These are phyloP conservation scores for Pyrgilauda ruficollis DNA, from an alignment of 2,113 vertebrate species.

Conservation along the genomic window DNA sequence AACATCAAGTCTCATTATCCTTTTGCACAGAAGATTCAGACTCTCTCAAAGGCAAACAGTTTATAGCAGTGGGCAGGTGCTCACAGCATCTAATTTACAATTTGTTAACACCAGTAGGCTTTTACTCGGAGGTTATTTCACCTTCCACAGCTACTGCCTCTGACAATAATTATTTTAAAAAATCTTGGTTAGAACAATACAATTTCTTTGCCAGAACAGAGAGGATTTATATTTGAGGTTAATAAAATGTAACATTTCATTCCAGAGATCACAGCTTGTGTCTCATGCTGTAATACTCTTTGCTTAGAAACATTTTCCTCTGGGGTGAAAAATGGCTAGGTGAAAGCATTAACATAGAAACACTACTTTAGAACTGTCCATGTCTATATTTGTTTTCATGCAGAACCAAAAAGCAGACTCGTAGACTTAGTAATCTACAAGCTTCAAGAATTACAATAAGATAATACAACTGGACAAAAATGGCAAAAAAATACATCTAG, in stretches of 20 bases:
- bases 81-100: constrained; percentile 12
- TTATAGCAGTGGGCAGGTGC: neutral
- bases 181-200: neutral
- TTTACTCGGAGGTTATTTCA: neutral
- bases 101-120: neutral
- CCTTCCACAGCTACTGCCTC: neutral
- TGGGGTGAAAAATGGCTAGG: constrained; percentile 4
- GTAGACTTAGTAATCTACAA: neutral
- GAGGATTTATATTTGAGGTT: constrained; percentile 45
- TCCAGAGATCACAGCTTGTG: constrained; percentile 37
- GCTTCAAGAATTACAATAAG: neutral
- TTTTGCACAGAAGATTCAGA: neutral
- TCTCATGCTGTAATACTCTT: constrained; percentile 30
- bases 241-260: constrained; percentile 43
- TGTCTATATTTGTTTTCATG: neutral
- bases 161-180: constrained; percentile 27
- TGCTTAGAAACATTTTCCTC: constrained; percentile 35
- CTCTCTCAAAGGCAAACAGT: neutral
- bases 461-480: neutral
- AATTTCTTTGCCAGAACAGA: neutral
- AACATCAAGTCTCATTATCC: neutral
- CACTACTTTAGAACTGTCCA: neutral
- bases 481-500: neutral
- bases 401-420: neutral
- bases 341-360: neutral